These are phyloP conservation scores for Sphenopsis melanotis DNA, from an alignment of 2,797 vertebrate species.

Conservation along the genomic window DNA sequence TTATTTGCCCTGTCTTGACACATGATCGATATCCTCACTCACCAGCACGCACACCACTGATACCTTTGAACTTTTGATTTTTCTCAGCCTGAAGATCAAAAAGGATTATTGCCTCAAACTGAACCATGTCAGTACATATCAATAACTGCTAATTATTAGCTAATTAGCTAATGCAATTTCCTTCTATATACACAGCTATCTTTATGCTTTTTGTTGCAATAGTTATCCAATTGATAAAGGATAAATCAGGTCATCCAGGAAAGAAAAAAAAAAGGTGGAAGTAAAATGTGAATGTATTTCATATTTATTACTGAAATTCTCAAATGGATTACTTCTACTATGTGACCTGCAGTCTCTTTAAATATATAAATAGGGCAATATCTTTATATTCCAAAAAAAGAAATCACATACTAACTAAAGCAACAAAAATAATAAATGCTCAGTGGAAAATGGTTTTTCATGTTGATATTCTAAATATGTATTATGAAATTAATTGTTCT, in stretches of 20 bases:
- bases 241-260: neutral
- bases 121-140: neutral
- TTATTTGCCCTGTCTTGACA: neutral
- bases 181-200: neutral
- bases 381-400: neutral
- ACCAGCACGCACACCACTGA: fast-evolving
- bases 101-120: neutral
- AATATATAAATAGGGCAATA: neutral
- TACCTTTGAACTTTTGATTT: neutral
- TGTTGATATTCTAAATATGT: neutral
- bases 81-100: neutral
- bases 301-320: neutral
- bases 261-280: neutral
- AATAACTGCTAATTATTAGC: neutral
- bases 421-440: neutral
- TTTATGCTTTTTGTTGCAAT: neutral
- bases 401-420: neutral
- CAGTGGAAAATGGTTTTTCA: neutral
- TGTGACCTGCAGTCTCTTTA: neutral
- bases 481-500: neutral
- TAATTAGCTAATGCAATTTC: neutral
- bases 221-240: neutral
- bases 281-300: neutral
- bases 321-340: neutral
- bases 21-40: neutral